Percentiles rank a stretch among this genome's conserved stretches.
phyloP scores from a whole-genome alignment of 2,797 vertebrate genomes.

The Sebastes itinus region DNA sequence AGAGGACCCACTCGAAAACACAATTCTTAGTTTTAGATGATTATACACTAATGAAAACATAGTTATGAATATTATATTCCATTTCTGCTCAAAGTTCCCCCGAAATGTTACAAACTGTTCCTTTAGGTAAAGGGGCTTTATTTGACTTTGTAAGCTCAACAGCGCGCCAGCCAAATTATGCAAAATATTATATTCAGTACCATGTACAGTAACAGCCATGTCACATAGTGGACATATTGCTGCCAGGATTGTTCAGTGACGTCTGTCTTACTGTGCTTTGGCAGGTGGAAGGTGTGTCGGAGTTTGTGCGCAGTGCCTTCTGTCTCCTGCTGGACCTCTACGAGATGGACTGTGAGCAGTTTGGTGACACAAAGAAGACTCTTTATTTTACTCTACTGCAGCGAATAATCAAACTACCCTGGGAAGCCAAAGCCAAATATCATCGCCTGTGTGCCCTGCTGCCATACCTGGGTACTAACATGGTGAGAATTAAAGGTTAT shows the following conservation, averaged over 20 bases:
- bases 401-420: constrained; percentile 81
- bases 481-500: constrained; percentile 71
- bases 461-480: constrained; percentile 83
- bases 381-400: constrained; percentile 81
- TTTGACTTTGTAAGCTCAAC: not conserved
- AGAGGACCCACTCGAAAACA: too few species aligned
- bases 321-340: constrained; percentile 85
- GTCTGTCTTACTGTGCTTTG: not conserved
- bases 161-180: not conserved
- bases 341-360: constrained; percentile 82
- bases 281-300: constrained; percentile 87
- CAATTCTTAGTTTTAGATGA: rapidly evolving
- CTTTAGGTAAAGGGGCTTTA: not conserved
- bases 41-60: too few species aligned
- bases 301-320: constrained; percentile 83
- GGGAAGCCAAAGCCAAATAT: constrained; percentile 89
- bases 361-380: constrained; percentile 71
- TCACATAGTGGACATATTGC: not conserved
- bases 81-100: rapidly evolving
- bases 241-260: not conserved
- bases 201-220: not conserved
- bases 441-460: constrained; percentile 84
- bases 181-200: not conserved
- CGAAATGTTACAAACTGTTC: too few species aligned
- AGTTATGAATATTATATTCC: too few species aligned